Conservation (phyloP, 2,113 vertebrate genomes). For the Tragelaphus strepsiceros region DNA sequence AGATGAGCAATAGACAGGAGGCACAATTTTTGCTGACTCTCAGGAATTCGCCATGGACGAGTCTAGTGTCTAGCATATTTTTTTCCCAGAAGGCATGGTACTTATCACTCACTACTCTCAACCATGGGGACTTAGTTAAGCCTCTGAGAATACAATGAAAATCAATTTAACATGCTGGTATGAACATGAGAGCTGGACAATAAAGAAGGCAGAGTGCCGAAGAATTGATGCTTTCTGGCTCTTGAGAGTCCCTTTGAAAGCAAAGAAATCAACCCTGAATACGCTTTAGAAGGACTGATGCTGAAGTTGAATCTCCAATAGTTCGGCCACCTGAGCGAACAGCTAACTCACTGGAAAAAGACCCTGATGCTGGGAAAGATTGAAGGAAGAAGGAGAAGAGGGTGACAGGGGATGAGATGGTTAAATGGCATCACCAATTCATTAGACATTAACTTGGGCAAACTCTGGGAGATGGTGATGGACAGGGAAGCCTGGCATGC, state of each 20-base stretch:
- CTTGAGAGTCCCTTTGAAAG: neutral
- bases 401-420: neutral
- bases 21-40: neutral
- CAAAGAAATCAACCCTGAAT: neutral
- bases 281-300: neutral
- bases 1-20: neutral
- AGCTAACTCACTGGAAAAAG: neutral
- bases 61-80: neutral
- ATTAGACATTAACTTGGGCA: neutral
- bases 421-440: neutral
- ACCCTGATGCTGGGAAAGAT: neutral
- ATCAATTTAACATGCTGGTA: neutral
- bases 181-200: neutral
- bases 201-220: fast-evolving
- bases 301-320: neutral
- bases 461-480: neutral
- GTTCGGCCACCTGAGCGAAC: neutral
- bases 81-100: neutral
- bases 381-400: neutral
- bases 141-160: neutral
- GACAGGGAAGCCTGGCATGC: neutral
- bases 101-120: neutral
- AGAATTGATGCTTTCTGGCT: neutral
- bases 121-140: neutral
- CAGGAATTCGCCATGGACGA: neutral